Percentiles rank a stretch among this genome's conserved stretches.
phyloP scores from a whole-genome alignment of 2,113 vertebrate species.

The Mesocricetus auratus region DNA sequence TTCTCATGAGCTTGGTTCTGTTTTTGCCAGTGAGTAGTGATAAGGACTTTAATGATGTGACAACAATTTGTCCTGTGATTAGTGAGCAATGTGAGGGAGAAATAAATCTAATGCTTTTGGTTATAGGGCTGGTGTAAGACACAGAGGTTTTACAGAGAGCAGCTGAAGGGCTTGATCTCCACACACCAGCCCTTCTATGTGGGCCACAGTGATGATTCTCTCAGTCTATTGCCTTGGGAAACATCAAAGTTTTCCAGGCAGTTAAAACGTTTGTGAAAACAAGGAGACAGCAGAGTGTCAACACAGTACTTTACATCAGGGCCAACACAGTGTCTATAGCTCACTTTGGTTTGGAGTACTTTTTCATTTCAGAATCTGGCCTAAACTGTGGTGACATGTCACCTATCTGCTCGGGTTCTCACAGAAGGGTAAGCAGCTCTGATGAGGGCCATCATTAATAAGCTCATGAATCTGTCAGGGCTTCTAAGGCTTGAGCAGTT shows the following conservation, averaged over 20 bases:
- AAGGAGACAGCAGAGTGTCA: background rate
- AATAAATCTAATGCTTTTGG: background rate
- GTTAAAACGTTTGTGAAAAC: background rate
- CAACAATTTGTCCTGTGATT: background rate
- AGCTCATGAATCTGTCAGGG: background rate
- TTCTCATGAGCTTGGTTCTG: slow-evolving; percentile 7
- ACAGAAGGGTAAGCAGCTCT: background rate
- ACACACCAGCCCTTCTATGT: background rate
- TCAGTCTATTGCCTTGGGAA: background rate
- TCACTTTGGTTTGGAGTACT: background rate
- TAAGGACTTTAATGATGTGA: slow-evolving; percentile 7
- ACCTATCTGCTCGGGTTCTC: background rate
- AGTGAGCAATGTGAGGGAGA: background rate
- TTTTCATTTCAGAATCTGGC: slow-evolving; percentile 36
- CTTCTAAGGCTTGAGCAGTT: background rate
- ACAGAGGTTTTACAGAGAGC: background rate
- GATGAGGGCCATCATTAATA: background rate
- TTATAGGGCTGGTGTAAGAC: background rate
- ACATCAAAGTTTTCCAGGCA: background rate
- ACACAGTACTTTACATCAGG: background rate
- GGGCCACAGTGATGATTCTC: background rate
- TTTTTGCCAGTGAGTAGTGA: background rate
- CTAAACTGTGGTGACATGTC: background rate
- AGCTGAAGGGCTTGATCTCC: background rate
- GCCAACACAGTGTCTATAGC: background rate